These are phyloP conservation scores for Buathra laborator DNA, from an alignment of 2,888 invertebrate genomes.

Conservation along the genomic window DNA sequence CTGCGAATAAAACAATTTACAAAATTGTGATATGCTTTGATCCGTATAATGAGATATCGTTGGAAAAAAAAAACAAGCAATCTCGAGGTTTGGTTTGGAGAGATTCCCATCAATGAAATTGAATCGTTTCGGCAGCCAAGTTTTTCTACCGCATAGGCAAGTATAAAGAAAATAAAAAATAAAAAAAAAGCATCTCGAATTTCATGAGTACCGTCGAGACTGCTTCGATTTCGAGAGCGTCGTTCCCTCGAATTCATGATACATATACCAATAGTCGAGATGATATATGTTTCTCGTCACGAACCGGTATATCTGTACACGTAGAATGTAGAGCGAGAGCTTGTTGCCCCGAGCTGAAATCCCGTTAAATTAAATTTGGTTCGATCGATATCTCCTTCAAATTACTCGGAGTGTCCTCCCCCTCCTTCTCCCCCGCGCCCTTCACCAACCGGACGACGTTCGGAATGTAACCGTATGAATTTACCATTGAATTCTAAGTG, in stretches of 20 bases:
- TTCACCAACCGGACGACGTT: background rate
- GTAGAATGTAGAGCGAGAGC: conserved; percentile 25
- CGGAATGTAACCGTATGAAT: conserved; percentile 21
- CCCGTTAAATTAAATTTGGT: conserved; percentile 52
- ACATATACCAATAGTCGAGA: conserved; percentile 16
- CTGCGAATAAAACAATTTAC: background rate
- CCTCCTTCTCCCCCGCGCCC: background rate
- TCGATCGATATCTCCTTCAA: conserved; percentile 10
- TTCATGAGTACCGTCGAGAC: conserved; percentile 27
- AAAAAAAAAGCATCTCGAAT: conserved; percentile 26
- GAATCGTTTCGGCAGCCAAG: conserved; percentile 47
- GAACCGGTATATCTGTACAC: conserved; percentile 21
- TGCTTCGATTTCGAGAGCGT: conserved; percentile 26
- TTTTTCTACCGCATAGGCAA: conserved; percentile 19
- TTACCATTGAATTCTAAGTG: conserved; percentile 44
- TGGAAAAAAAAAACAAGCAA: background rate
- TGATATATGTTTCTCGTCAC: conserved; percentile 42
- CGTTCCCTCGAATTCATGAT: conserved; percentile 13
- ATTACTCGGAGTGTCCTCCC: conserved; percentile 1
- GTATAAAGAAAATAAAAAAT: background rate
- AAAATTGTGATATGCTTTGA: background rate
- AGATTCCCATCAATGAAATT: conserved; percentile 50
- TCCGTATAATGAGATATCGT: background rate
- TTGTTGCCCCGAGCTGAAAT: conserved; percentile 24
- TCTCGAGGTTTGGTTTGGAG: background rate